phyloP scores from a whole-genome alignment of 2,113 vertebrate species.

The Tetrax tetrax region DNA sequence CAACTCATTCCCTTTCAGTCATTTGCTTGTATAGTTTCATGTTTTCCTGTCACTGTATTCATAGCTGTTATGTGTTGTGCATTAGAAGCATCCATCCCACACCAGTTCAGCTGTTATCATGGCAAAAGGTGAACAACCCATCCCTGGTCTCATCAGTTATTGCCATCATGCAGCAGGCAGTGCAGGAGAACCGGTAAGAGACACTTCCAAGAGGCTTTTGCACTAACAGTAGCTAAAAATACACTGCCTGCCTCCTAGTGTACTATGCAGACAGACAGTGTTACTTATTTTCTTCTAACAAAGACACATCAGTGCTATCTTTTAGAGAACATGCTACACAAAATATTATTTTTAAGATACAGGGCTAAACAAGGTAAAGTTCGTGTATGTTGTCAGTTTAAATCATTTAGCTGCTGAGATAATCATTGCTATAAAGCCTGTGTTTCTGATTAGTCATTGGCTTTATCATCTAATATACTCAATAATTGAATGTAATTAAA shows the following conservation, averaged over 20 bases:
- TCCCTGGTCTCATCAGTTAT: conserved; percentile 86
- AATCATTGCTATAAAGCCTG: background rate
- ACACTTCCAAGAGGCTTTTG: conserved; percentile 69
- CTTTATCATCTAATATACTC: conserved; percentile 19
- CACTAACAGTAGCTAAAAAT: conserved; percentile 63
- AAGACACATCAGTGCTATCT: background rate
- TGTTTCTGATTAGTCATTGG: background rate
- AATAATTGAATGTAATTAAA: conserved; percentile 39
- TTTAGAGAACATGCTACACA: background rate
- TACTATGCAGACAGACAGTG: conserved; percentile 25
- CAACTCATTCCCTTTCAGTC: conserved; percentile 63
- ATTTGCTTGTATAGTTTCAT: conserved; percentile 74
- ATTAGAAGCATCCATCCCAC: conserved; percentile 90
- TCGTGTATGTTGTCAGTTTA: background rate
- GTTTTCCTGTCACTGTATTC: conserved; percentile 76
- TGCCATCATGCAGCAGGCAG: conserved; percentile 88
- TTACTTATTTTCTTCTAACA: conserved; percentile 50
- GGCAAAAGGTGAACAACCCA: conserved; percentile 89
- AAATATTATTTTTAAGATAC: background rate
- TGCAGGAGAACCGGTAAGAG: conserved; percentile 84
- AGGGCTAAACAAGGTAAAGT: conserved; percentile 26
- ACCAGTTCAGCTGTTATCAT: conserved; percentile 90
- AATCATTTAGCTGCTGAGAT: conserved; percentile 21
- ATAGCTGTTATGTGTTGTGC: conserved; percentile 84
- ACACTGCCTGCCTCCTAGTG: conserved; percentile 51